Percentiles rank a stretch among this genome's conserved stretches.
phyloP scores from a whole-genome alignment of 2,888 invertebrate genomes.

The Macrosoma leucophasiata region DNA sequence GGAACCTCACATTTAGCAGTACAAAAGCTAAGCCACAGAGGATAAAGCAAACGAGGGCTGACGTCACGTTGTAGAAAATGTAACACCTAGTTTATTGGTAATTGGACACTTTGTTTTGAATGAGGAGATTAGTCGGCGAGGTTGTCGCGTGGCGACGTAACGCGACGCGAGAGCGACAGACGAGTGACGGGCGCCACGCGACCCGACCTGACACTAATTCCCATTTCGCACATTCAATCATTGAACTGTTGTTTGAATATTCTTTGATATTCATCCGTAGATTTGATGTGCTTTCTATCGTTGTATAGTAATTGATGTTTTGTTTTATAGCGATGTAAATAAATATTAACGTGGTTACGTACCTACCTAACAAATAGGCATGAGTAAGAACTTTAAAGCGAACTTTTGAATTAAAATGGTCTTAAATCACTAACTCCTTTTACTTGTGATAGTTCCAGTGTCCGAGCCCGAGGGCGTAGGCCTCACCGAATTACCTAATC shows the following conservation, averaged over 20 bases:
- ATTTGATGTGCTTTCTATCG: too few species aligned
- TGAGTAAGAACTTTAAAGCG: too few species aligned
- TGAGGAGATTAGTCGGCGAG: slow-evolving; percentile 43
- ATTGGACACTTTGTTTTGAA: slow-evolving; percentile 52
- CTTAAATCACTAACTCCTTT: too few species aligned
- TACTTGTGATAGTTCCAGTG: too few species aligned
- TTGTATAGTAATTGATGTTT: too few species aligned
- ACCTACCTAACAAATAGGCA: slow-evolving; percentile 9
- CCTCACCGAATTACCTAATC: too few species aligned
- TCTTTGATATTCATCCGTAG: slow-evolving; percentile 2
- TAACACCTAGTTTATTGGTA: slow-evolving; percentile 32
- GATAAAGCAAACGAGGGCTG: slow-evolving; percentile 1
- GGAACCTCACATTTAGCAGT: too few species aligned
- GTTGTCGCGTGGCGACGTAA: slow-evolving; percentile 45
- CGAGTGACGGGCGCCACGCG: slow-evolving; percentile 55
- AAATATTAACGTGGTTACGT: slow-evolving; percentile 1
- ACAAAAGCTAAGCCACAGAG: too few species aligned
- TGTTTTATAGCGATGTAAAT: too few species aligned
- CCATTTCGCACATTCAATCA: slow-evolving; percentile 18
- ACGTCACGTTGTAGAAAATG: slow-evolving; percentile 26
- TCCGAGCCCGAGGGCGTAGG: too few species aligned
- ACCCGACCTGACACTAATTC: slow-evolving; percentile 28
- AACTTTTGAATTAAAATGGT: too few species aligned
- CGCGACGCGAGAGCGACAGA: slow-evolving; percentile 60
- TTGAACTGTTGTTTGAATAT: slow-evolving; percentile 1